Conservation (phyloP, 2,888 invertebrate species). For the Patella caerulea region DNA sequence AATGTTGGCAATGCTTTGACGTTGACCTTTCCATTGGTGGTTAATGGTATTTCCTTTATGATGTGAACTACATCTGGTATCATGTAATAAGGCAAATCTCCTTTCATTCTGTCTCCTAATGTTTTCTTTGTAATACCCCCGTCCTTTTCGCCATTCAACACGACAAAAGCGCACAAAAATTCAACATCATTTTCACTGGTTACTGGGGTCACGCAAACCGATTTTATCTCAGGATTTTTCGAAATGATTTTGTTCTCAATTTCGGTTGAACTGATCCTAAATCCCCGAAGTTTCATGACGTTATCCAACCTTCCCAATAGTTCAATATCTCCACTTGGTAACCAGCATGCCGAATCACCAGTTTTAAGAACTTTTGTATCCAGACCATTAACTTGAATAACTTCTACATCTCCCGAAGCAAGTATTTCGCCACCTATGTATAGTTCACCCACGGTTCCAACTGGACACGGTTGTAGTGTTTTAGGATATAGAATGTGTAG, state of each 20-base stretch:
- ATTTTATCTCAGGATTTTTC: background rate
- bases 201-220: background rate
- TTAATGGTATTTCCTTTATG: slow-evolving; percentile 17
- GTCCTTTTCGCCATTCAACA: background rate
- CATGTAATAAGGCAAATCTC: slow-evolving; percentile 19
- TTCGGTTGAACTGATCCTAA: slow-evolving; percentile 16
- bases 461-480: slow-evolving; percentile 8
- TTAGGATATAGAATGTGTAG: slow-evolving; percentile 12
- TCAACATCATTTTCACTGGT: background rate
- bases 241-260: slow-evolving; percentile 18
- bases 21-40: slow-evolving; percentile 25
- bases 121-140: background rate
- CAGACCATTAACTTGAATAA: background rate
- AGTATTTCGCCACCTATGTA: slow-evolving; percentile 18
- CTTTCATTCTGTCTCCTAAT: background rate
- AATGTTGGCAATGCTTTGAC: slow-evolving; percentile 13
- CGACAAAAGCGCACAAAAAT: background rate
- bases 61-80: slow-evolving; percentile 17
- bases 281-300: slow-evolving; percentile 17
- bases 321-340: slow-evolving; percentile 17
- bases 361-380: background rate
- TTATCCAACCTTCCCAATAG: slow-evolving; percentile 17
- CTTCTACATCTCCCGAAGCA: slow-evolving; percentile 14
- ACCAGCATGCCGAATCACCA: slow-evolving; percentile 14
- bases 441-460: slow-evolving; percentile 20